Conservation (phyloP, 2,888 invertebrate species). For the Dendrolimus pini region DNA sequence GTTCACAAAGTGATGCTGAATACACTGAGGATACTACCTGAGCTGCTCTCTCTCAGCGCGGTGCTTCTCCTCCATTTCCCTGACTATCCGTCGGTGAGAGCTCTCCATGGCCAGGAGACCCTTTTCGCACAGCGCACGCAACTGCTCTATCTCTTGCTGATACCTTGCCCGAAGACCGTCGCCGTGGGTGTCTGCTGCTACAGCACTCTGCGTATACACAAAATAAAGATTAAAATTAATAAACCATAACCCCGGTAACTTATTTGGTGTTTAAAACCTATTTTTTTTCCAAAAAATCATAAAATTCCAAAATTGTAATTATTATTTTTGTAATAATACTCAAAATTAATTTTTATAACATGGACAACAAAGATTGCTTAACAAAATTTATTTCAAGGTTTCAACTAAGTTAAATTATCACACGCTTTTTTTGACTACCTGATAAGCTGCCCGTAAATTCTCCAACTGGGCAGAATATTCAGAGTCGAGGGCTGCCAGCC, state of each 20-base stretch:
- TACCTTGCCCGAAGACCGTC: slow-evolving; percentile 84
- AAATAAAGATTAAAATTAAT: no score
- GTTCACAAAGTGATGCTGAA: no score
- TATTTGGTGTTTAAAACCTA: no score
- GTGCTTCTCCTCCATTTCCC: slow-evolving; percentile 93
- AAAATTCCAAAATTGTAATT: no score
- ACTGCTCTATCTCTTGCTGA: slow-evolving; percentile 91
- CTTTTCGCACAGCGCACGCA: slow-evolving; percentile 91
- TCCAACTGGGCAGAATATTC: slow-evolving; percentile 91
- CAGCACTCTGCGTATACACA: slow-evolving; percentile 57
- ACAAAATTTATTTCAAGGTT: no score
- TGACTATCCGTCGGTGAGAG: slow-evolving; percentile 89
- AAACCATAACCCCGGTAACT: no score
- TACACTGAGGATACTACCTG: slow-evolving; percentile 34
- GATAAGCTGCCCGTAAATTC: slow-evolving; percentile 86
- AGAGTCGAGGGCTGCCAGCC: slow-evolving; percentile 84
- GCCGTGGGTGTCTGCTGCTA: slow-evolving; percentile 76
- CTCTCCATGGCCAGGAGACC: slow-evolving; percentile 94
- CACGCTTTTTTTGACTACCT: slow-evolving; percentile 26
- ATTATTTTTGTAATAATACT: no score
- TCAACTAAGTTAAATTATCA: no score
- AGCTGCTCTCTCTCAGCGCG: slow-evolving; percentile 88
- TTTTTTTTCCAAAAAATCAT: no score
- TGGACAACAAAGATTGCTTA: no score
- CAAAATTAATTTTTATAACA: no score